phyloP scores from a whole-genome alignment of 2,797 vertebrate genomes.

The Astyanax mexicanus region DNA sequence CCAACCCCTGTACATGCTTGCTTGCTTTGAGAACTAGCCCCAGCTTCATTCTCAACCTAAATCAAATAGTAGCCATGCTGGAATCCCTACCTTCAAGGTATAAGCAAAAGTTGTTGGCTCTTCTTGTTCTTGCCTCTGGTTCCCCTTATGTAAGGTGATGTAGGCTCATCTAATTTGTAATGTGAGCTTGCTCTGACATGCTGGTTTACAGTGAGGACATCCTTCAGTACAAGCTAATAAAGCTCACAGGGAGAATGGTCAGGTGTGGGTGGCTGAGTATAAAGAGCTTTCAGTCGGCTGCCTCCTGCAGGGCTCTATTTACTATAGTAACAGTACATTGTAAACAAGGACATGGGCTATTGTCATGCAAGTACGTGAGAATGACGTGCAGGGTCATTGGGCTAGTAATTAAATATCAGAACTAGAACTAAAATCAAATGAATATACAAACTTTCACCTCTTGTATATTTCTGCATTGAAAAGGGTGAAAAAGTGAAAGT shows the following conservation, averaged over 20 bases:
- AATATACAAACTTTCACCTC: neutral
- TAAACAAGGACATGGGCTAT: conserved; percentile 12
- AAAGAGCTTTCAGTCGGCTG: neutral
- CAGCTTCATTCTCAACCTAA: too few relatives aligned
- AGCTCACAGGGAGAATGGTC: neutral
- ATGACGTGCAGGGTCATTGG: neutral
- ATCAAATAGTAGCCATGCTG: too few relatives aligned
- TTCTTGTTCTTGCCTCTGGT: too few relatives aligned
- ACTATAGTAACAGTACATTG: conserved; percentile 19
- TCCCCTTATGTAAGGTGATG: neutral
- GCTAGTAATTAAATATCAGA: neutral
- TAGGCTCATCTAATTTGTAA: conserved; percentile 13
- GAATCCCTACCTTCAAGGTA: too few relatives aligned
- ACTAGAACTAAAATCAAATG: neutral
- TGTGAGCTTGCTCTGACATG: neutral
- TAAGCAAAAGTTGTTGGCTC: too few relatives aligned
- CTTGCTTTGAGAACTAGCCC: too few relatives aligned
- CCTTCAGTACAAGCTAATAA: neutral
- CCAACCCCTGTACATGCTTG: too few relatives aligned
- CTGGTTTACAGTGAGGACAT: neutral
- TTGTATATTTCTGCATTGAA: too few relatives aligned
- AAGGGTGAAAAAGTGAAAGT: too few relatives aligned
- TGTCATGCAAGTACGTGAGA: conserved; percentile 13
- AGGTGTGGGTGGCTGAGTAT: neutral
- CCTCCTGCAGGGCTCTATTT: conserved; percentile 28